phyloP scores from a whole-genome alignment of 2,797 vertebrate genomes.

The Siniperca obscura region DNA sequence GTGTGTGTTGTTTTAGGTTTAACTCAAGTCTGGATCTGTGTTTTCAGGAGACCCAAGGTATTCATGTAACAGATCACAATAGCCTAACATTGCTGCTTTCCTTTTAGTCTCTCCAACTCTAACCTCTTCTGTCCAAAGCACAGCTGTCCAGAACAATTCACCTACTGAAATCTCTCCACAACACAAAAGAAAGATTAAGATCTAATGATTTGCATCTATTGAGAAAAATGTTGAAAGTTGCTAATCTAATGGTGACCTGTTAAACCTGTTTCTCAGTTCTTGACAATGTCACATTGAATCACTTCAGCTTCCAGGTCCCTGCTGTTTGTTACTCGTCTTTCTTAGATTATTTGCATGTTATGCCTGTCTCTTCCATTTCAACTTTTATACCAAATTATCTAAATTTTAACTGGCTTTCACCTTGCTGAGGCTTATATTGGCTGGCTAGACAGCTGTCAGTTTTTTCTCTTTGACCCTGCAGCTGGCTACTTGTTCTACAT shows the following conservation, averaged over 20 bases:
- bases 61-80: conserved; percentile 71
- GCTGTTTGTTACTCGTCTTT: not conserved
- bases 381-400: not conserved
- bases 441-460: not conserved
- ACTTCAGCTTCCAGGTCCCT: not conserved
- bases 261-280: conserved; percentile 9
- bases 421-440: not conserved
- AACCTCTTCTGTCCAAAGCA: conserved; percentile 45
- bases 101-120: conserved; percentile 49
- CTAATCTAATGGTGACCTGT: not conserved
- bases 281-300: not conserved
- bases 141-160: conserved; percentile 43
- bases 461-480: conserved; percentile 7
- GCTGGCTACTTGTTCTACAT: conserved; percentile 9
- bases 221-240: conserved; percentile 15
- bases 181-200: conserved; percentile 24
- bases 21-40: conserved; percentile 73
- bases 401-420: not conserved
- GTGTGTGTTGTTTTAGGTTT: conserved; percentile 57
- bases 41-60: conserved; percentile 72
- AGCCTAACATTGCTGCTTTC: conserved; percentile 56
- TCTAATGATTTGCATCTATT: conserved; percentile 24
- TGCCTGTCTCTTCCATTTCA: not conserved
- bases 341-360: not conserved
- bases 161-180: conserved; percentile 40